Base-by-base conservation (phyloP, 2,797 vertebrate species). In the Tauraco hartlaubi region DNA sequence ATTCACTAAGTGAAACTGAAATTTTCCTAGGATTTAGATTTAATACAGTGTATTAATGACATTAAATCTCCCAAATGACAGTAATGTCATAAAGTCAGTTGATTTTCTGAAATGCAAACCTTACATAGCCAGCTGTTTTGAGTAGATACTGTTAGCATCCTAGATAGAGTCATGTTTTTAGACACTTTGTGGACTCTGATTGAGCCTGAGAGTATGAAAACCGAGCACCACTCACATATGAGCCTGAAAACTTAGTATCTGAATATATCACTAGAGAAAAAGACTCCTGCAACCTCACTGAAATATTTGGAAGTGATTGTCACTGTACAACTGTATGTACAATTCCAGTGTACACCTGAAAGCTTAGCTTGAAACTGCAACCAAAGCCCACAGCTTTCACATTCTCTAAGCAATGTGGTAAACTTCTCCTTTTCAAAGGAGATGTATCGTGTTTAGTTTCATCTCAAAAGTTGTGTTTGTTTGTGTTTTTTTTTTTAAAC, bases 241-340 rank as follows among this genome's bases (percentile, higher is more conserved):
- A 7, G 26, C 55, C 52, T 77, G 89, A 96, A 92, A 92, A 71
- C 15, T 77, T 85, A 14, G 48, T 91, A 87, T 58, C 68, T 80
- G 64, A 94, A 88, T 93, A 73, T 61, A 76, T 89, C 22, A 41
- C 55, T 79, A 75, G 71, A 84, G 51, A 85, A 94, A 84, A 81
- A 97, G 82, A 88, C 54, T 92, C 62, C 29, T 85, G 52, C 56
- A 93, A 26, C 29, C 55, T 82, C 73, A 77, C 18, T 28, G 76
- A 85, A 84, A 71, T 90, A 80, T 82, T 63, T 92, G 35, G 26
- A 91, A 80, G 19, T 56, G 17, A 78, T 56, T 82, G 10, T 31
- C 69, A 68, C 35, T 35, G 35, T 9, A 35, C 22, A 64, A 19
- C 20, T 75, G 12, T 61, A 48, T 1, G 3, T 48, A 31, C 54